Base-by-base conservation (phyloP, 2,888 invertebrate genomes). In the Andrena fulva region DNA sequence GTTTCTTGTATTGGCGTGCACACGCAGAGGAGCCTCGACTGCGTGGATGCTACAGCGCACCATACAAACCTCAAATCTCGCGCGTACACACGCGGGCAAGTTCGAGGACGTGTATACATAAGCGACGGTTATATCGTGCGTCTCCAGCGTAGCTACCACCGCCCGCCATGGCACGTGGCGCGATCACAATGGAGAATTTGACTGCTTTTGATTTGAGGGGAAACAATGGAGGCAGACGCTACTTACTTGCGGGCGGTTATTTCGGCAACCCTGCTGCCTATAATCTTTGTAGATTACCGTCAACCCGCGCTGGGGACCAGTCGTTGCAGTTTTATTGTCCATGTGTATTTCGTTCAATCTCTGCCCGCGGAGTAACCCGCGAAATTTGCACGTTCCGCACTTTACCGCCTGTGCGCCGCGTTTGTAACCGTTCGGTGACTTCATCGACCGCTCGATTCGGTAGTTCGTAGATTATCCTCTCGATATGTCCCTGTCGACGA, bases 121-220 rank as follows among this genome's bases (percentile, higher is more conserved):
- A 54, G 48, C 50, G 60, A 75, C 62, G 56, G 82, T 87, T 87
- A 80, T 82, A 82, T 85, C 80, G 62, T 54, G 63, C 72, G 75
- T 85, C 78, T 83, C 87, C 79, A 63, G 80, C 80, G 72, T 82
- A 59, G 50, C 73, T 70, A 52, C 78, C 33, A 67, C 68, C 71
- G 59, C 70, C 70, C 85, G 75, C 80, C 80, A 48, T 63, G 73
- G 81, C 83, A 75, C 77, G 77, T 85, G 74, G 83, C 59, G 79
- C 81, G 80, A 84, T 83, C 84, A 91, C 90, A 91, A 91, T 92
- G 82, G 90, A 80, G 87, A 90, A 91, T 91, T 92, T 91, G 88
- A 91, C 91, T 91, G 91, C 89, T 90, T 91, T 90, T 91, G 92
- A 91, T 91, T 91, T 90, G 89, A 89, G 89, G 81, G 85, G 86